These are phyloP conservation scores for Xestobium rufovillosum DNA, from an alignment of 2,888 invertebrate species.

Conservation along the genomic window DNA sequence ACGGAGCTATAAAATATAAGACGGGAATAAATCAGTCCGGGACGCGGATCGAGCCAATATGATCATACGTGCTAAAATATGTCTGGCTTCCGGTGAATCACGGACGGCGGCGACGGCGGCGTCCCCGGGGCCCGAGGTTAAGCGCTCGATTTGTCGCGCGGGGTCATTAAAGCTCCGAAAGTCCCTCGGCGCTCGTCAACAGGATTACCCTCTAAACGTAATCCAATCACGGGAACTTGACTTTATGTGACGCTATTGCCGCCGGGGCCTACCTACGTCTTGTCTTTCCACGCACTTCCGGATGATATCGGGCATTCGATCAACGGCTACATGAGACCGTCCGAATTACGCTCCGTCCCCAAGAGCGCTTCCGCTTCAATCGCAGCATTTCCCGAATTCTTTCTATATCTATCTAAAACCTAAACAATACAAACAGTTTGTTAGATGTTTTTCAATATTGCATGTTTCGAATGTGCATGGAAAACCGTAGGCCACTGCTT, in stretches of 20 bases:
- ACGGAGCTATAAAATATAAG: conserved; percentile 52
- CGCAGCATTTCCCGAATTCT: too few species aligned
- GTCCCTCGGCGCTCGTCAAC: conserved; percentile 58
- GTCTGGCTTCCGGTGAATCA: conserved; percentile 30
- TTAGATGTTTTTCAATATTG: too few species aligned
- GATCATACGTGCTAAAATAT: conserved; percentile 40
- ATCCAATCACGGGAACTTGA: conserved; percentile 54
- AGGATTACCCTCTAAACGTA: conserved; percentile 52
- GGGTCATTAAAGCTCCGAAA: conserved; percentile 44
- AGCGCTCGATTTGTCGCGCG: conserved; percentile 47
- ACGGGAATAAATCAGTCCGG: neutral
- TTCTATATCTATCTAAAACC: too few species aligned
- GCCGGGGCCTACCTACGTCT: conserved; percentile 28
- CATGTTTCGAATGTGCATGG: too few species aligned
- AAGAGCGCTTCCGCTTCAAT: conserved; percentile 17
- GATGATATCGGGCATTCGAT: too few species aligned
- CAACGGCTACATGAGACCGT: too few species aligned
- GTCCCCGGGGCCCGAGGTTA: conserved; percentile 37
- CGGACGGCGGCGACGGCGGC: conserved; percentile 3
- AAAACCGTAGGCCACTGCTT: too few species aligned
- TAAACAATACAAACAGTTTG: too few species aligned
- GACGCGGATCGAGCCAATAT: conserved; percentile 8
- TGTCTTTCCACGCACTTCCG: too few species aligned
- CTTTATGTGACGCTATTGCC: conserved; percentile 32
- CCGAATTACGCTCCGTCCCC: conserved; percentile 7